Base-by-base conservation (phyloP, 2,113 vertebrate genomes). In the Eupsittula cactorum region DNA sequence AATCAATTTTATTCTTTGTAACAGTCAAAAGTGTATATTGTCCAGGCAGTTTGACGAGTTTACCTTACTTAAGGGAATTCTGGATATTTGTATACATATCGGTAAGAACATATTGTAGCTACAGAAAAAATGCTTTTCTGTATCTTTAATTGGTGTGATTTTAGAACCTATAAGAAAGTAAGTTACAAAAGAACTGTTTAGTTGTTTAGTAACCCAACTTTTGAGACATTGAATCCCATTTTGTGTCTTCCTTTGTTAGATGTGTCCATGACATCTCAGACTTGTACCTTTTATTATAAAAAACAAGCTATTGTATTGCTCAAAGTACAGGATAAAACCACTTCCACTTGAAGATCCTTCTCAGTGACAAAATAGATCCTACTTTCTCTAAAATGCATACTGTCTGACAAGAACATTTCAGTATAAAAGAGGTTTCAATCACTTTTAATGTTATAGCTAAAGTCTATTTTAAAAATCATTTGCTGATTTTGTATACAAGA, bases 81-180 rank as follows among this genome's bases (percentile, higher is more conserved):
- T 67, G 10, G 28, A 44, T 16, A 44, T 37, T 42, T 62, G 13
- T 33, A 14, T 47, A 69, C 23, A 17, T 50, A 73, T 9, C 13
- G 19, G 9, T 37, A 81, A 55, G 15, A 89, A 59, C 15, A 68
- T 15, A 57, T 9, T 55, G 5, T n/a, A 81, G 17, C 5, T 67
- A 5, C 9, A 1, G 0, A 84, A 60, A 84, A 90, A n/a, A 5
- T 31, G 3, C 0, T 60, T 19, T 52, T 33, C 14, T 76, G 1
- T 39, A 37, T 73, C 11, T 41, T 73, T 73, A 52, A 31, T 42
- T 7, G 14, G 7, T 60, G 9, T 25, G n/a, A 84, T 55, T 64
- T 70, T 74, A 86, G 29, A 84, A 79, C 3, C 29, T 55, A 2
- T 31, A 33, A 37, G 37, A 59, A 78, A 78, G 1, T 46, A 68